phyloP scores from a whole-genome alignment of 2,888 invertebrate species.

The Conomelus anceps region DNA sequence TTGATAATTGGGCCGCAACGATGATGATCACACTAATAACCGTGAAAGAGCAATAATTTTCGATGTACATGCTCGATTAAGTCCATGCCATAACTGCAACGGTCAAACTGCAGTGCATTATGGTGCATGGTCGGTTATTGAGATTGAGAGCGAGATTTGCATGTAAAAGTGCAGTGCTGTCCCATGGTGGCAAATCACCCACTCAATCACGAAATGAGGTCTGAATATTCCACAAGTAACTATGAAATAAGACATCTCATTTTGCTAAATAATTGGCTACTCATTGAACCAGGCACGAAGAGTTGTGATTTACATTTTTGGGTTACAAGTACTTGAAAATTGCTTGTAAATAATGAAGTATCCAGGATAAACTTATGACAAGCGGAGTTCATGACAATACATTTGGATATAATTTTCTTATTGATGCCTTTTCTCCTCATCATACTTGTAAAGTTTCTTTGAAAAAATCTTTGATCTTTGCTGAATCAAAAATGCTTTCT shows the following conservation, averaged over 20 bases:
- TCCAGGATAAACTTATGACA: too few species aligned
- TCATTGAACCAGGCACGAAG: not conserved
- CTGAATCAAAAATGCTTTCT: too few species aligned
- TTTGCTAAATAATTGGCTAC: not conserved
- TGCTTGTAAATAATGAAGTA: not conserved
- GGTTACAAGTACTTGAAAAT: not conserved
- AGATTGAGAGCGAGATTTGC: not conserved
- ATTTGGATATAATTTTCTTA: too few species aligned
- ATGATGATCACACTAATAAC: not conserved
- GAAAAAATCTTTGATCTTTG: too few species aligned
- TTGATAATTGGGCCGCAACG: too few species aligned
- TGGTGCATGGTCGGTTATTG: not conserved
- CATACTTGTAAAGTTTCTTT: too few species aligned
- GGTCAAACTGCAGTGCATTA: not conserved
- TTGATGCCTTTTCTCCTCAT: too few species aligned
- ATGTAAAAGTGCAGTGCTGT: not conserved
- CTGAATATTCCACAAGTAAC: not conserved
- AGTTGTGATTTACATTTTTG: not conserved
- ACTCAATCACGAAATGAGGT: not conserved
- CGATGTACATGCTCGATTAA: too few species aligned
- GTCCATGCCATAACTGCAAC: too few species aligned
- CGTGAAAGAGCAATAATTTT: not conserved
- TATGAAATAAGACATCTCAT: not conserved
- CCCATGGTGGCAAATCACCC: not conserved
- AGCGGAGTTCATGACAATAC: too few species aligned